phyloP scores from a whole-genome alignment of 2,113 vertebrate genomes.

The Rhabdomys dilectus region DNA sequence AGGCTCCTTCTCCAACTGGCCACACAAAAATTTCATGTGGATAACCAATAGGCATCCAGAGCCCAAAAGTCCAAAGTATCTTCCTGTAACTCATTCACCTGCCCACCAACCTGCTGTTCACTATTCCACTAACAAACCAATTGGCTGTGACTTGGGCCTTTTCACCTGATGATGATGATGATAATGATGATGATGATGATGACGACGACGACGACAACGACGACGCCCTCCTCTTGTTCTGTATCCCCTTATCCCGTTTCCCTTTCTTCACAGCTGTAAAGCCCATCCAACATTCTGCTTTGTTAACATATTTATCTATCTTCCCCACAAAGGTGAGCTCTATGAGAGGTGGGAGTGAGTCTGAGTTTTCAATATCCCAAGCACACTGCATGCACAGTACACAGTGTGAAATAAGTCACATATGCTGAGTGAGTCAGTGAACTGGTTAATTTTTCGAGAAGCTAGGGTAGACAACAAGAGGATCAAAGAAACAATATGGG shows the following conservation, averaged over 20 bases:
- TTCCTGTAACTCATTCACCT: neutral
- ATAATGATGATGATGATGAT: no score
- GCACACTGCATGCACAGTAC: neutral
- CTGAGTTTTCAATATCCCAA: neutral
- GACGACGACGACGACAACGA: no score
- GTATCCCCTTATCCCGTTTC: neutral
- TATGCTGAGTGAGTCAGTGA: neutral
- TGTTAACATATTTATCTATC: neutral
- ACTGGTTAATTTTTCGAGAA: neutral
- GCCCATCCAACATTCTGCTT: neutral
- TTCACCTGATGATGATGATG: neutral
- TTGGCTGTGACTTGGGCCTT: neutral
- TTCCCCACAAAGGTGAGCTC: neutral
- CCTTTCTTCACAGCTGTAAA: neutral
- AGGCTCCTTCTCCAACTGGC: neutral
- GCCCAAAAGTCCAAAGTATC: neutral
- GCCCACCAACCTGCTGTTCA: neutral
- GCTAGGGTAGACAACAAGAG: neutral
- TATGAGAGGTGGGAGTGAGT: neutral
- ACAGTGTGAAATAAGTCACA: neutral
- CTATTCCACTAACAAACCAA: neutral
- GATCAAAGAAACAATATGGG: neutral
- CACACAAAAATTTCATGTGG: neutral
- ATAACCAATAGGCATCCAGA: neutral
- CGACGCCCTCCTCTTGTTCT: no score